These are phyloP conservation scores for Gavialis gangeticus DNA, from an alignment of 2,113 vertebrate genomes.

Conservation along the genomic window DNA sequence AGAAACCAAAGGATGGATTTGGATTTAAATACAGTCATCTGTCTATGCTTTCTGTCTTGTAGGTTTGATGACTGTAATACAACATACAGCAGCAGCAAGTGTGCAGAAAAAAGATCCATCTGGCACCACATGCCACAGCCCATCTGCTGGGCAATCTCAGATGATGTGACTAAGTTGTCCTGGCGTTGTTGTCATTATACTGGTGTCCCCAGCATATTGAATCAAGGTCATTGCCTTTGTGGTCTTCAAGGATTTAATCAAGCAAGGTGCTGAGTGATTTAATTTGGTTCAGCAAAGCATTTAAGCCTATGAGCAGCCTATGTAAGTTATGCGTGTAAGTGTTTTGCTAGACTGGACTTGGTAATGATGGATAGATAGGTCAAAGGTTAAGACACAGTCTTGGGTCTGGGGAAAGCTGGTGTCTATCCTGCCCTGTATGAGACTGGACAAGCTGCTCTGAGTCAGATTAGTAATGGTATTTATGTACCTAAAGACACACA, in stretches of 20 bases:
- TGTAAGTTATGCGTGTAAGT: background rate
- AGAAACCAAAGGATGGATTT: background rate
- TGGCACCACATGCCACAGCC: background rate
- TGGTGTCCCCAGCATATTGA: background rate
- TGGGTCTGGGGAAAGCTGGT: background rate
- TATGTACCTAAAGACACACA: too few relatives aligned
- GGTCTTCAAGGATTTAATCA: background rate
- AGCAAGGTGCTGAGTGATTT: background rate
- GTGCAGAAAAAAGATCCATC: background rate
- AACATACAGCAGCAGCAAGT: background rate
- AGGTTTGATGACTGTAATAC: background rate
- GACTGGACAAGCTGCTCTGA: background rate
- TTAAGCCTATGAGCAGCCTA: background rate
- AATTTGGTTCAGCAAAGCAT: background rate
- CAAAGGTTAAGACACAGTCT: background rate
- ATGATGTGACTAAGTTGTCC: background rate
- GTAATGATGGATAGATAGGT: rapidly evolving
- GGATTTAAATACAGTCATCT: background rate
- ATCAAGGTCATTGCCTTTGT: background rate
- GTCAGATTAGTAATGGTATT: too few relatives aligned
- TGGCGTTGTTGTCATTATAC: background rate
- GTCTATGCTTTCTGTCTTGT: background rate
- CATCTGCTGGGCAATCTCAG: background rate
- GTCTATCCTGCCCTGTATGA: background rate
- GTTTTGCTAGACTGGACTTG: background rate